Conservation (phyloP, 2,797 vertebrate species). For the Poeciliopsis gracilis region DNA sequence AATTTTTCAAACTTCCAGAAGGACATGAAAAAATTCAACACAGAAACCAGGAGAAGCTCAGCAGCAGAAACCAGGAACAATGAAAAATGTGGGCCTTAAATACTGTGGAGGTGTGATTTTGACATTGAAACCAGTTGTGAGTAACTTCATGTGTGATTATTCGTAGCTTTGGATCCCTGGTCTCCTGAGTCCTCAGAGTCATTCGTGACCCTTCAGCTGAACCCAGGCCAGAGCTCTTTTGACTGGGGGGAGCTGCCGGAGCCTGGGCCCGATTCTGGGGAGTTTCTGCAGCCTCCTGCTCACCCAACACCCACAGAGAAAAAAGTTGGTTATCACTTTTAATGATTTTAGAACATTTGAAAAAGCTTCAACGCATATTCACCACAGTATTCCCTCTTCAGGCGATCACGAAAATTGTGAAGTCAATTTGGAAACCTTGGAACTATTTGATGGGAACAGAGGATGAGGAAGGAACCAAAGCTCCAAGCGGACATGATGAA, state of each 20-base stretch:
- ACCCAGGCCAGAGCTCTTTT: constrained; percentile 65
- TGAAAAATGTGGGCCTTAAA: background rate
- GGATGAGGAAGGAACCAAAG: constrained; percentile 45
- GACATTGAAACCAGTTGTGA: background rate
- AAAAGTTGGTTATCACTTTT: constrained; percentile 54
- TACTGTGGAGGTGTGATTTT: background rate
- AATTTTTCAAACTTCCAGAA: background rate
- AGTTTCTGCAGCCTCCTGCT: constrained; percentile 62
- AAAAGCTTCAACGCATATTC: background rate
- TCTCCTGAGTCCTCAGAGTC: constrained; percentile 63
- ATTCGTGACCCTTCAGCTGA: constrained; percentile 69
- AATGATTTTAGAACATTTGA: background rate
- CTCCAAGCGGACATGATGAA: constrained; percentile 19
- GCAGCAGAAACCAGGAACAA: background rate
- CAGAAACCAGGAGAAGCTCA: background rate
- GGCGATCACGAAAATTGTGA: constrained; percentile 76
- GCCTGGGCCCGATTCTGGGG: constrained; percentile 62
- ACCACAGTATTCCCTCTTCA: constrained; percentile 26
- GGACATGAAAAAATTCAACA: background rate
- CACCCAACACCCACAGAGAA: constrained; percentile 65
- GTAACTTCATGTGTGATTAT: constrained; percentile 8
- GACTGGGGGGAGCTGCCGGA: constrained; percentile 76
- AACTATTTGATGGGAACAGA: constrained; percentile 72
- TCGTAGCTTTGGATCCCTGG: constrained; percentile 69
- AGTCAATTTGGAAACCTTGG: constrained; percentile 82